Evolutionary conservation across 2,888 invertebrate genomes (phyloP), one percentile per base, ranked within the genome.

Genomic region (Theretra japonica): DNA sequence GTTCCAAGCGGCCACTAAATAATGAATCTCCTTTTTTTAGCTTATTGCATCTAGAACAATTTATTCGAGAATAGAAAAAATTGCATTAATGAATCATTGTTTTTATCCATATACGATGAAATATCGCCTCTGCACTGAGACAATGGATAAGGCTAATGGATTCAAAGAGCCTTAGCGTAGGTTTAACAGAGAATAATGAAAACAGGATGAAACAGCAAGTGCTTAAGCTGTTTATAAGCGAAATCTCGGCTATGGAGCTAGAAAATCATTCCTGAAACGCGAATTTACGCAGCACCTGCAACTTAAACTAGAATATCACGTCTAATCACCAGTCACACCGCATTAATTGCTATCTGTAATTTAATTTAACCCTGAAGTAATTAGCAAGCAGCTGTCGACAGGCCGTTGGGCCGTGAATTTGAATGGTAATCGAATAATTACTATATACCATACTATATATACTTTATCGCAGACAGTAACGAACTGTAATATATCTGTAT

Each of bases 291-390:
- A 25, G 23, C 23, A 58, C 58, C 11, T 58, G 23, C 58, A 58
- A 28, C 59, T 59, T 19, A 17, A 6, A 30, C 30, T 19, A 19
- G 25, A 28, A 19, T 28, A 19, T 21, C 33, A 33, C 33, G 2
- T 23, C 30, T 0, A 41, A 21, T 62, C 58, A 19, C 23, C 19
- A 48, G 19, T 41, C 58, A 58, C 58, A 41, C 58, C 41, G 0
- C 41, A 70, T 56, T 65, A 71, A 57, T 65, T 19, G 56, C 23
- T 53, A 71, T 62, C 23, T 53, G 57, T 65, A 41, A 65, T 71
- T 53, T 25, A 71, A 71, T 65, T 69, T 33, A 56, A 71, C 33
- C 53, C 23, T 65, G 8, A 33, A 11, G 4, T 71, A 68, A 71
- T 56, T 71, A 23, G 28, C 19, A 56, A 56, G 56, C 33, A 65